Percentiles rank a stretch among this genome's conserved stretches.
phyloP scores from a whole-genome alignment of 1,140 invertebrate genomes.

The Pseudomyrmex dendroicus region DNA sequence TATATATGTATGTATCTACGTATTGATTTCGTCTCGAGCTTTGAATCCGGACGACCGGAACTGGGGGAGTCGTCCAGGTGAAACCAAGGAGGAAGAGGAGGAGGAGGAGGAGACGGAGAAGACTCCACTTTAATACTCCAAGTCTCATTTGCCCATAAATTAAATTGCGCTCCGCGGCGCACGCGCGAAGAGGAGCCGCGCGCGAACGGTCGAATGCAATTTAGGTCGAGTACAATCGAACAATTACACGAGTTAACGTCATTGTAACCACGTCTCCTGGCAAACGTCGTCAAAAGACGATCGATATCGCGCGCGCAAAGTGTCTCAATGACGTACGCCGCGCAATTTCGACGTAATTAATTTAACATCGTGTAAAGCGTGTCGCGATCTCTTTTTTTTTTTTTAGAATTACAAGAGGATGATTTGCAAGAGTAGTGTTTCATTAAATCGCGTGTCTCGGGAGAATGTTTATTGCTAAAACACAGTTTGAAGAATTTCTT shows the following conservation, averaged over 20 bases:
- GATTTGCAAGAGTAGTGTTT: neutral
- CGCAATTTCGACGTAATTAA: slow-evolving; percentile 21
- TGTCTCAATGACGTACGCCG: neutral
- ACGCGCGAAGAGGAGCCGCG: slow-evolving; percentile 4
- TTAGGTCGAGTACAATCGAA: slow-evolving; percentile 50
- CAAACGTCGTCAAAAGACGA: slow-evolving; percentile 39
- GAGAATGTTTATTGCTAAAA: neutral
- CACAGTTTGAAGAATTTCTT: neutral
- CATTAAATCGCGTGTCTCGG: neutral
- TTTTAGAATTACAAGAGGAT: neutral
- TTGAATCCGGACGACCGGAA: slow-evolving; percentile 67
- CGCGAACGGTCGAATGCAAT: slow-evolving; percentile 64
- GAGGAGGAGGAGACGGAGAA: no score
- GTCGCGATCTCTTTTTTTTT: neutral
- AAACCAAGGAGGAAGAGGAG: slow-evolving; percentile 54
- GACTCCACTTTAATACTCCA: slow-evolving; percentile 11
- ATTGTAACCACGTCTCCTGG: slow-evolving; percentile 44
- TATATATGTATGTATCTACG: slow-evolving; percentile 35
- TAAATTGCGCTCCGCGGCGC: slow-evolving; percentile 57
- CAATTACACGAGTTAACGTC: slow-evolving; percentile 67
- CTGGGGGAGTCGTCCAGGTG: slow-evolving; percentile 65
- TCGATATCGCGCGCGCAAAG: slow-evolving; percentile 8
- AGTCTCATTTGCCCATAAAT: slow-evolving; percentile 53
- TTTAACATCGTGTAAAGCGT: neutral
- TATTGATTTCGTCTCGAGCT: slow-evolving; percentile 75